A percentile compares a stretch with the other conserved stretches of the same genome.
phyloP scores from a whole-genome alignment of 2,113 vertebrate genomes.

The Riparia riparia region DNA sequence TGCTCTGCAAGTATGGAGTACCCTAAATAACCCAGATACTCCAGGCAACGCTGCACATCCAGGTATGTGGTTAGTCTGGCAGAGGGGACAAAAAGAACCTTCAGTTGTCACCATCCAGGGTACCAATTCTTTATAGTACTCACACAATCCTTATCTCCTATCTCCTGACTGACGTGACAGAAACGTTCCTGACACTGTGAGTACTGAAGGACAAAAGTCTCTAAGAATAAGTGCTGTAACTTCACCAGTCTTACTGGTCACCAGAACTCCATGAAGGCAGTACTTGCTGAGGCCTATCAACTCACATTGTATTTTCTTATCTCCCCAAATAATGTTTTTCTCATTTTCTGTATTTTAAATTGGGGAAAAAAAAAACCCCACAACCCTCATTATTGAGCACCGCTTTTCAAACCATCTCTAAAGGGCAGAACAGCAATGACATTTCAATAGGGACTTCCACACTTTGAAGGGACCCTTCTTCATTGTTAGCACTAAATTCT shows the following conservation, averaged over 20 bases:
- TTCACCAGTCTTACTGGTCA: background rate
- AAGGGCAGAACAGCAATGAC: background rate
- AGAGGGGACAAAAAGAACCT: background rate
- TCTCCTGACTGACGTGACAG: fast-evolving
- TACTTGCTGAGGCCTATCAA: background rate
- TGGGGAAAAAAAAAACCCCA: fast-evolving
- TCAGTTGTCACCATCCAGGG: background rate
- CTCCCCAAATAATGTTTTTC: background rate
- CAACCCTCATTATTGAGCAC: background rate
- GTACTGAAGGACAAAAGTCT: background rate
- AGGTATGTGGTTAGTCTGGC: constrained; percentile 94
- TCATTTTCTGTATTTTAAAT: background rate
- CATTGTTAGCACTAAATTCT: background rate
- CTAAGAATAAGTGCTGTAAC: background rate
- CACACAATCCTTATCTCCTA: background rate
- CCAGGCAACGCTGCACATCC: constrained; percentile 95
- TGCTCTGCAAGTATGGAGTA: constrained; percentile 97
- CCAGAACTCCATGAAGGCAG: background rate
- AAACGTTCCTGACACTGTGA: background rate
- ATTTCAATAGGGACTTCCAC: background rate
- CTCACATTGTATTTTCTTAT: background rate
- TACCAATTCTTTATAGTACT: background rate
- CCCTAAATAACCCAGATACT: constrained; percentile 95
- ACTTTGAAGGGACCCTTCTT: background rate
- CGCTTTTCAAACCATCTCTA: background rate